These are phyloP conservation scores for Turdus rufiventris DNA, from an alignment of 2,113 vertebrate genomes.

Conservation along the genomic window DNA sequence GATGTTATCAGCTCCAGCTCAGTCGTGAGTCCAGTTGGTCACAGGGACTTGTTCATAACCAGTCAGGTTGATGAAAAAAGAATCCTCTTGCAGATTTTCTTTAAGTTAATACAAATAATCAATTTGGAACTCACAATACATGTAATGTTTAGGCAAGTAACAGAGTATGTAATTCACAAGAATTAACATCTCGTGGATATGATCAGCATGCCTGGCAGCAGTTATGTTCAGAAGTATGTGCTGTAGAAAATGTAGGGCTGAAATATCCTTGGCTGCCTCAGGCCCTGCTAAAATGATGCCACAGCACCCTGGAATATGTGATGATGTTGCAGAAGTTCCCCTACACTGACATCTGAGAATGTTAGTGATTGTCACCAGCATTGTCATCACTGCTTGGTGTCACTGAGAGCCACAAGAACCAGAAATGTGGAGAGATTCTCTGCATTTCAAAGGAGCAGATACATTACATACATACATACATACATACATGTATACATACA, in stretches of 20 bases:
- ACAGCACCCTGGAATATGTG: not conserved
- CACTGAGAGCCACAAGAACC: not conserved
- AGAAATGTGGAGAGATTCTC: not conserved
- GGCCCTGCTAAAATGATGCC: not conserved
- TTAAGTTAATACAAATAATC: not conserved
- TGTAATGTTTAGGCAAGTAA: not conserved
- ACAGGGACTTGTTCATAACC: not conserved
- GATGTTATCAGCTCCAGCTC: not conserved
- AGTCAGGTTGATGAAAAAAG: not conserved
- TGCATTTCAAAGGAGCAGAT: too few relatives aligned
- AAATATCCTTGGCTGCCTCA: not conserved
- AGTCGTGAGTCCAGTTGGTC: not conserved
- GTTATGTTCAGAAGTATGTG: not conserved
- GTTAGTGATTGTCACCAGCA: not conserved
- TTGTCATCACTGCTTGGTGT: not conserved
- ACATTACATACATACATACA: too few relatives aligned
- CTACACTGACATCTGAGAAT: not conserved
- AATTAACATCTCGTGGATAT: not conserved
- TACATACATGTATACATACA: too few relatives aligned
- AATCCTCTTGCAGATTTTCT: not conserved
- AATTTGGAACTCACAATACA: not conserved
- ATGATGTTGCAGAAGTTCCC: not conserved
- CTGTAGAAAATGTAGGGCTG: not conserved
- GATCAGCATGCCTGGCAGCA: not conserved
- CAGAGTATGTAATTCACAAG: not conserved